Conservation (phyloP, 2,113 vertebrate species). For the Beaufortia kweichowensis region DNA sequence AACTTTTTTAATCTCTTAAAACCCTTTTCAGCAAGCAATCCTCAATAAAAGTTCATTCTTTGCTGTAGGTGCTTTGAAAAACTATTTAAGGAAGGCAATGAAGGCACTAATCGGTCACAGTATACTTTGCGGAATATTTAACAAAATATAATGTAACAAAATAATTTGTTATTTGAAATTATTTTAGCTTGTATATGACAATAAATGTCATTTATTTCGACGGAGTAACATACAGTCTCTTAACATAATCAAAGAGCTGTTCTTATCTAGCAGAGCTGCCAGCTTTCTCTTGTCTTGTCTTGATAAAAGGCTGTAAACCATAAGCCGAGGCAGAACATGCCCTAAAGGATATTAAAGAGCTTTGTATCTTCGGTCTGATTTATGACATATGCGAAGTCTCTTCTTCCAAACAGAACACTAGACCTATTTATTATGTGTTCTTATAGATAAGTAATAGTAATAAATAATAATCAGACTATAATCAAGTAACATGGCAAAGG, state of each 20-base stretch:
- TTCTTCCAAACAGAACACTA: conserved; percentile 17
- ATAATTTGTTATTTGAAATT: conserved; percentile 26
- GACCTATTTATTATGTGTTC: conserved; percentile 23
- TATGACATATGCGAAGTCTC: conserved; percentile 26
- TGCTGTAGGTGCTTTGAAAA: neutral
- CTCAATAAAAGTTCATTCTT: neutral
- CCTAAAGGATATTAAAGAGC: conserved; percentile 45
- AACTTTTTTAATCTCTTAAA: too few species aligned
- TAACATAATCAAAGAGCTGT: conserved; percentile 45
- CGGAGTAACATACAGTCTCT: conserved; percentile 40
- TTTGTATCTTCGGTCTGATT: conserved; percentile 35
- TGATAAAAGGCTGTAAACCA: conserved; percentile 45
- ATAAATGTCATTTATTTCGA: conserved; percentile 9
- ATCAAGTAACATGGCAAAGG: neutral
- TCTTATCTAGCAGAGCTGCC: conserved; percentile 36
- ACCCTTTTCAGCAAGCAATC: too few species aligned
- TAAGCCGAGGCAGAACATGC: conserved; percentile 34
- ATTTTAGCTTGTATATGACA: conserved; percentile 36
- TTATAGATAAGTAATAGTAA: conserved; percentile 1
- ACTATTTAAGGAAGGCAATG: too few species aligned
- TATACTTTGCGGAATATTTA: too few species aligned
- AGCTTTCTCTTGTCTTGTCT: conserved; percentile 34
- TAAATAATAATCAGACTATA: neutral
- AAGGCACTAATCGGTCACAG: too few species aligned
- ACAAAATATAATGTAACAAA: conserved; percentile 2